Percentiles rank a stretch among this genome's conserved stretches.
phyloP scores from a whole-genome alignment of 2,797 vertebrate genomes.

The Monodelphis domestica region DNA sequence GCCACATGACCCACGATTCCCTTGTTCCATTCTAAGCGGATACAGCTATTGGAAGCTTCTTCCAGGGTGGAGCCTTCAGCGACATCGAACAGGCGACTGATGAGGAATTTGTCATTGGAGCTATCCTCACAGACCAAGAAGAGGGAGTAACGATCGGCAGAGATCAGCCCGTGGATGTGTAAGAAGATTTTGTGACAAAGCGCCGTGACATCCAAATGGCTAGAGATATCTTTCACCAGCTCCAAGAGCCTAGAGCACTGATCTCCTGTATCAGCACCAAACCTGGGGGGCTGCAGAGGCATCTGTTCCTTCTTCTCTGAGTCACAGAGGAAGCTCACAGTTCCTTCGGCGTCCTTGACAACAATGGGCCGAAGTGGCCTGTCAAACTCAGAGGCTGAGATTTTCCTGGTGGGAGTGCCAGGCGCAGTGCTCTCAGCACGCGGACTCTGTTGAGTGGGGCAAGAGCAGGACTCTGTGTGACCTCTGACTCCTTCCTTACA shows the following conservation, averaged over 20 bases:
- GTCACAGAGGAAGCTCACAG: slow-evolving; percentile 93
- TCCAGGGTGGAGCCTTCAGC: slow-evolving; percentile 96
- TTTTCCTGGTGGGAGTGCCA: slow-evolving; percentile 92
- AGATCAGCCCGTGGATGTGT: slow-evolving; percentile 96
- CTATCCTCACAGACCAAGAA: slow-evolving; percentile 98
- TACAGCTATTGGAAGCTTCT: slow-evolving; percentile 94
- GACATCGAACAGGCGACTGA: slow-evolving; percentile 98
- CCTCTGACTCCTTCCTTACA: slow-evolving; percentile 87
- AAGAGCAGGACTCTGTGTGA: slow-evolving; percentile 82
- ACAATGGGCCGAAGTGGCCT: slow-evolving; percentile 95
- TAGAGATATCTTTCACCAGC: slow-evolving; percentile 97
- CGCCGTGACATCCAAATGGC: slow-evolving; percentile 95
- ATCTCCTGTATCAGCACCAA: slow-evolving; percentile 84
- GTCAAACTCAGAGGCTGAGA: slow-evolving; percentile 98
- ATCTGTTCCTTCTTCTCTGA: slow-evolving; percentile 90
- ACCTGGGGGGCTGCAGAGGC: slow-evolving; percentile 85
- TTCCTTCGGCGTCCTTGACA: slow-evolving; percentile 94
- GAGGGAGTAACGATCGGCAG: slow-evolving; percentile 95
- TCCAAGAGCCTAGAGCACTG: slow-evolving; percentile 95
- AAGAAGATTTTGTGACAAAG: slow-evolving; percentile 99
- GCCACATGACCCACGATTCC: slow-evolving; percentile 98
- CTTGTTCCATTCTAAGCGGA: slow-evolving; percentile 97
- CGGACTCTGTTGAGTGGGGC: slow-evolving; percentile 75
- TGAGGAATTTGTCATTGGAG: slow-evolving; percentile 95
- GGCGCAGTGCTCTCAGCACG: slow-evolving; percentile 85